Evolutionary conservation across 2,888 invertebrate genomes (phyloP).

Genomic region (Neoitamus cyanurus): DNA sequence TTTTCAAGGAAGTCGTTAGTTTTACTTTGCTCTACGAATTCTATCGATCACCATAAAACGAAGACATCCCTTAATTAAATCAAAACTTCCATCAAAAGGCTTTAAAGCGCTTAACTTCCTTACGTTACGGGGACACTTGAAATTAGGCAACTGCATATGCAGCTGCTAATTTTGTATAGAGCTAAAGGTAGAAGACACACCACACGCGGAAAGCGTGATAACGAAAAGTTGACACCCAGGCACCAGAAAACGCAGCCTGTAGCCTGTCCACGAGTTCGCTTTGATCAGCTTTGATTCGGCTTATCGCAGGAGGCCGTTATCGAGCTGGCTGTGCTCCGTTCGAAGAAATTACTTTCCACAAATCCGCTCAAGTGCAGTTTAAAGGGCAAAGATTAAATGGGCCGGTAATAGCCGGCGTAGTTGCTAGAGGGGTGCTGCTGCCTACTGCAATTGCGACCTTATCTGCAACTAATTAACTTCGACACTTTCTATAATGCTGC

Average conservation of each 20-base stretch:
- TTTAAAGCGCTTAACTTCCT: not conserved
- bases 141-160: not conserved
- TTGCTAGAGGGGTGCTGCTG: not conserved
- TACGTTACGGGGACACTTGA: not conserved
- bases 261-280: not conserved
- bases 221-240: not conserved
- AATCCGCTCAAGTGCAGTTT: not conserved
- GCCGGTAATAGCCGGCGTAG: not conserved
- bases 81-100: too few relatives aligned
- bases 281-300: not conserved
- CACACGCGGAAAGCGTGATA: not conserved
- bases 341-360: not conserved
- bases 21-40: too few relatives aligned
- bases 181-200: not conserved
- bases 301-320: not conserved
- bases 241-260: not conserved
- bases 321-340: not conserved
- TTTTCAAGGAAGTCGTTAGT: too few relatives aligned
- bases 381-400: not conserved
- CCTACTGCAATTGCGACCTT: slow-evolving; percentile 5
- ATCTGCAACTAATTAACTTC: slow-evolving; percentile 21
- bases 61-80: too few relatives aligned
- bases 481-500: slow-evolving; percentile 28
- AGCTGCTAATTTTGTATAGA: not conserved
- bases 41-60: too few relatives aligned